phyloP scores from a whole-genome alignment of 2,797 vertebrate genomes.

The Scleropages formosus region DNA sequence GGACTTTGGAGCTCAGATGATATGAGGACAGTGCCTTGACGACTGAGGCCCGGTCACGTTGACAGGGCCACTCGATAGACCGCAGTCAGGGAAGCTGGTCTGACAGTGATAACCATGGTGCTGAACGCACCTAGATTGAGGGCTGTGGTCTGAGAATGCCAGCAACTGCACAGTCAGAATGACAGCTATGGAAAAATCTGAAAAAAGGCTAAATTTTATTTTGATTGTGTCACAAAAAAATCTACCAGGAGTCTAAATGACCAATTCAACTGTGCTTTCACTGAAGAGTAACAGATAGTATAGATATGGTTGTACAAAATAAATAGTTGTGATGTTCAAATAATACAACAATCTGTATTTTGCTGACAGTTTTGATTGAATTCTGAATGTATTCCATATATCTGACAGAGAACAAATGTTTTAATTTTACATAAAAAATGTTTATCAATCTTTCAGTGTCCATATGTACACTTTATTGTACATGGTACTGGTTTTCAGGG shows the following conservation, averaged over 20 bases:
- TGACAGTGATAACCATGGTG: constrained; percentile 5
- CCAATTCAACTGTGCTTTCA: background rate
- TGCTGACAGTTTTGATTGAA: background rate
- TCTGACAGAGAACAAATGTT: background rate
- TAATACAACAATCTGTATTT: too few species aligned
- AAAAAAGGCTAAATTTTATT: constrained; percentile 2
- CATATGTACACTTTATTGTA: background rate
- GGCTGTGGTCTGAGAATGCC: constrained; percentile 8
- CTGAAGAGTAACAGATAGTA: background rate
- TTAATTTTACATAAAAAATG: too few species aligned
- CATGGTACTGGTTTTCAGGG: too few species aligned
- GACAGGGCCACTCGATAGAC: constrained; percentile 24
- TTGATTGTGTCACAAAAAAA: constrained; percentile 6
- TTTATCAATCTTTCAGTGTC: too few species aligned
- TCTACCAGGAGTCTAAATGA: constrained; percentile 14
- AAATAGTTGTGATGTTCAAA: background rate
- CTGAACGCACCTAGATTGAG: constrained; percentile 17
- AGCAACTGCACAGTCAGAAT: background rate
- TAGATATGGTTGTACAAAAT: background rate
- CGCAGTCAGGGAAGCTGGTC: background rate
- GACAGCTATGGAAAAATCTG: constrained; percentile 1
- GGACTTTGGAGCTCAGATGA: constrained; percentile 24
- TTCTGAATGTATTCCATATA: background rate
- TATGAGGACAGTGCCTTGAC: constrained; percentile 14
- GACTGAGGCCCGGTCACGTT: constrained; percentile 9